Percentiles rank a stretch among this genome's conserved stretches.
Conservation (phyloP, 2,113 vertebrate species). For the Cheilinus undulatus region DNA sequence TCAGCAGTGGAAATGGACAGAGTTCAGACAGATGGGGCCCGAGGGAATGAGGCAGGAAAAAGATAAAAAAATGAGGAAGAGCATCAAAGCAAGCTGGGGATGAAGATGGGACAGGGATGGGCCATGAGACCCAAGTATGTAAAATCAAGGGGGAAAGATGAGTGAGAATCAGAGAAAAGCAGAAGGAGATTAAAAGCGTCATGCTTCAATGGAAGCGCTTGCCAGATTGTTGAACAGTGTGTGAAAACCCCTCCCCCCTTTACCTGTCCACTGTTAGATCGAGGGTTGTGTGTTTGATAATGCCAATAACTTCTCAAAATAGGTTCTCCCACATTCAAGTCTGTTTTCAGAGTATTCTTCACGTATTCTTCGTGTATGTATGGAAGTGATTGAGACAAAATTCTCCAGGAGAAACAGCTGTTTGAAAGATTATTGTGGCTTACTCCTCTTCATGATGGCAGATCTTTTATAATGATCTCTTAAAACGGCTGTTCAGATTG, state of each 20-base stretch:
- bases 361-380: background rate
- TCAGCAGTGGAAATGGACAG: slow-evolving; percentile 76
- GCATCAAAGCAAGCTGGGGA: slow-evolving; percentile 40
- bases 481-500: no score
- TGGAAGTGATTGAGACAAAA: no score
- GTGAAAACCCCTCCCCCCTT: background rate
- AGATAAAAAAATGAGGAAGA: slow-evolving; percentile 44
- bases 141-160: slow-evolving; percentile 42
- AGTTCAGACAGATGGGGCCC: slow-evolving; percentile 74
- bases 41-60: slow-evolving; percentile 58
- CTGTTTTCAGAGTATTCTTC: background rate
- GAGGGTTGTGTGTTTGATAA: background rate
- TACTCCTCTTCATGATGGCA: no score
- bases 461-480: no score
- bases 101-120: slow-evolving; percentile 21
- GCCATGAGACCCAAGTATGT: slow-evolving; percentile 44
- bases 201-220: slow-evolving; percentile 15
- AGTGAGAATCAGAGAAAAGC: slow-evolving; percentile 45
- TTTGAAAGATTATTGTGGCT: no score
- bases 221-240: slow-evolving; percentile 4
- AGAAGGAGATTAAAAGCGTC: slow-evolving; percentile 45
- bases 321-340: background rate
- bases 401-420: no score
- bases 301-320: background rate
- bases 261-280: background rate